A percentile compares a stretch with the other conserved stretches of the same genome.
These are phyloP conservation scores for Notothenia rossii DNA, from an alignment of 2,113 vertebrate species.

Conservation along the genomic window DNA sequence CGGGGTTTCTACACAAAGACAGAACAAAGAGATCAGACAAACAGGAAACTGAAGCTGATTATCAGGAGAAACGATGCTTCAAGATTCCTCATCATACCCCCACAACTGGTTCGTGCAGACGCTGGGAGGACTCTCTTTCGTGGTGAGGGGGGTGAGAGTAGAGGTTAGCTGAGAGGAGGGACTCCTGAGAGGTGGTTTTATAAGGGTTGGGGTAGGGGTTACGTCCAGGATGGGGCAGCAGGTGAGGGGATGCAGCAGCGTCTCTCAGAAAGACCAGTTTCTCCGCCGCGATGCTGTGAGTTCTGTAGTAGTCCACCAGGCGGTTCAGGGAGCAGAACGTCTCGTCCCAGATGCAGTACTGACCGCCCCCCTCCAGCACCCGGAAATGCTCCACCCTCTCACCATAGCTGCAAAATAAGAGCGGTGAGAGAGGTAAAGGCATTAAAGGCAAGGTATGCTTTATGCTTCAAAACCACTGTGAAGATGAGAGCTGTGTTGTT, in stretches of 20 bases:
- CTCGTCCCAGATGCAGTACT: conserved; percentile 93
- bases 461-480: not conserved
- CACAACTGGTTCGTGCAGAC: conserved; percentile 37
- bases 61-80: not conserved
- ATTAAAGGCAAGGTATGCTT: conserved; percentile 1
- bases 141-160: conserved; percentile 37
- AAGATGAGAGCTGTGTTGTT: not conserved
- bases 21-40: conserved; percentile 25
- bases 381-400: conserved; percentile 93
- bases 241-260: conserved; percentile 25
- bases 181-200: conserved; percentile 63
- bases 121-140: conserved; percentile 35
- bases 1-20: conserved; percentile 68
- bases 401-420: conserved; percentile 82
- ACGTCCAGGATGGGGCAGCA: conserved; percentile 20
- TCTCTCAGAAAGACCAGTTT: conserved; percentile 88
- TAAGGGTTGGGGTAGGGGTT: conserved; percentile 81
- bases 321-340: conserved; percentile 92
- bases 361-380: conserved; percentile 88
- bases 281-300: conserved; percentile 86
- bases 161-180: conserved; percentile 38
- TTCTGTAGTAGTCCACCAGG: conserved; percentile 92
- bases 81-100: conserved; percentile 58
- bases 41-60: not conserved
- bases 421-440: not conserved